phyloP scores from a whole-genome alignment of 2,113 vertebrate genomes.

The Tiliqua scincoides region DNA sequence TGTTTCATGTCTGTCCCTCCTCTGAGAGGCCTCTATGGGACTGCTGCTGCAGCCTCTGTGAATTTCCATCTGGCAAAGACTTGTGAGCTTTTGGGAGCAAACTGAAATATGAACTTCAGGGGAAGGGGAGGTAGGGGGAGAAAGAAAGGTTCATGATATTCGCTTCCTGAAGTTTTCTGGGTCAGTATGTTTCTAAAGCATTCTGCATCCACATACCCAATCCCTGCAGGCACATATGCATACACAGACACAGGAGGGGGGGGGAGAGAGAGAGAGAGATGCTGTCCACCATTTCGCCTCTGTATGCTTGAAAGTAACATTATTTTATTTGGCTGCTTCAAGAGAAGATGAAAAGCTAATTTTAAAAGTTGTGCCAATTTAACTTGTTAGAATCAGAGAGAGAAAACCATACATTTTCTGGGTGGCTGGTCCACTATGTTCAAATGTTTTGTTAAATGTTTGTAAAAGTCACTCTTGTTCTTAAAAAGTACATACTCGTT shows the following conservation, averaged over 20 bases:
- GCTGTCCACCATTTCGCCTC: constrained; percentile 54
- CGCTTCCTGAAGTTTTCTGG: constrained; percentile 73
- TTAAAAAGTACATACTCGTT: neutral
- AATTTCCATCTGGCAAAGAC: constrained; percentile 93
- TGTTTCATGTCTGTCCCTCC: constrained; percentile 90
- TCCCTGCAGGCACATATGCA: constrained; percentile 21
- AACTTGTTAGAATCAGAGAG: constrained; percentile 13
- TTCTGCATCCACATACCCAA: constrained; percentile 62
- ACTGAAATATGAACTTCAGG: constrained; percentile 91
- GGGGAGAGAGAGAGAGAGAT: constrained; percentile 56
- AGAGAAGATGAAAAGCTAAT: constrained; percentile 55
- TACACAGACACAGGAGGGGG: too few relatives aligned
- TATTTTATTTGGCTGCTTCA: constrained; percentile 68
- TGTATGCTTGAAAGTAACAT: constrained; percentile 48
- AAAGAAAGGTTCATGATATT: constrained; percentile 70
- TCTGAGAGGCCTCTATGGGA: constrained; percentile 91
- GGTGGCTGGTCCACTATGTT: constrained; percentile 25
- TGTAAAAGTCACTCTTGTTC: constrained; percentile 24
- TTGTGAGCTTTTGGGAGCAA: constrained; percentile 94
- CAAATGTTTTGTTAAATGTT: constrained; percentile 42
- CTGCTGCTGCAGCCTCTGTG: constrained; percentile 87
- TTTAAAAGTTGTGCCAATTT: constrained; percentile 47
- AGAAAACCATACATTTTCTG: constrained; percentile 16
- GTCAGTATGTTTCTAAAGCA: constrained; percentile 68
- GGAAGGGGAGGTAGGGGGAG: constrained; percentile 73